Base-by-base conservation (phyloP, 2,888 invertebrate species). In the Vandiemenella viatica region DNA sequence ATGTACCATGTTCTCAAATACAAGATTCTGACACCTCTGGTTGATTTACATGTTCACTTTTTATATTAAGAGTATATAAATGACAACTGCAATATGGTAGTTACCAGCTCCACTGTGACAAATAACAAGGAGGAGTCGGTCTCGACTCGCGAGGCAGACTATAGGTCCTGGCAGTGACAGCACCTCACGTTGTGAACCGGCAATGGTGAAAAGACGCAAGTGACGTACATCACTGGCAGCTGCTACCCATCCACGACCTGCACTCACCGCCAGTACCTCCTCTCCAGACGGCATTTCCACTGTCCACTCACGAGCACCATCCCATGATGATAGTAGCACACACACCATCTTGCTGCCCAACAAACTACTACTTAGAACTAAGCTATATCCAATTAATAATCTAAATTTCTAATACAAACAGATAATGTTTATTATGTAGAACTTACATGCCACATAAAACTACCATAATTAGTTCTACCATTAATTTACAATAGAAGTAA, bases 151-250 rank as follows among this genome's bases (percentile, higher is more conserved):
- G 63, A 87, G 68, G 21, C 79, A 72, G 4, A 91, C 76, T 15
- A 83, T 68, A 5, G 80, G 76, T 1, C 90, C 89, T 0, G 85
- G 80, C 44, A 87, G 63, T 1, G 77, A 74, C 46, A 89, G 67
- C 7, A 83, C 66, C 58, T 86, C 84, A 60, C 82, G 75, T 69
- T 97, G 96, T 0, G 87, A 80, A 42, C 97, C 97, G 66, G 83
- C 79, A 10, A 85, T 71, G 5, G 86, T 84, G 65, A 83, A 93
- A 4, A 96, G 66, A n/a, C 95, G 70, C 44, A 97, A 65, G 56
- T 82, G 75, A 18, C 88, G 72, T 48, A 74, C 73, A 57, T 74
- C 76, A 1, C 91, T 91, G 2, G 82, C 85, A 48, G 80, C 78
- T 1, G 85, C 92, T 21, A 93, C 75, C 59, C 91, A 74, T n/a